Evolutionary conservation across 2,113 vertebrate genomes (phyloP).

Genomic region (Pantherophis guttatus): DNA sequence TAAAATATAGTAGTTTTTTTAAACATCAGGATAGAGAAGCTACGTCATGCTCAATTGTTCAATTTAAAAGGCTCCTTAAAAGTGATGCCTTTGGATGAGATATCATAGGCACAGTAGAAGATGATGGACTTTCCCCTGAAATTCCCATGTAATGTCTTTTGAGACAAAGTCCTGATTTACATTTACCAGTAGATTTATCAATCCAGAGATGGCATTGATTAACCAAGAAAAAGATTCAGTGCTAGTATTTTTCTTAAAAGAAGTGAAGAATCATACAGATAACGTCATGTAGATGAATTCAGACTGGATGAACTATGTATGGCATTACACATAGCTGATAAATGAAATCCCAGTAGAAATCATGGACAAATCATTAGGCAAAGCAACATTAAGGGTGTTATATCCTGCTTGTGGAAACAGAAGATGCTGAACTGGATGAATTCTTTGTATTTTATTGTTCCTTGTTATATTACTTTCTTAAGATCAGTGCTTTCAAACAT

Average conservation of each 20-base stretch:
- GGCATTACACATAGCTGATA: not conserved
- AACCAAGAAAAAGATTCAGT: not conserved
- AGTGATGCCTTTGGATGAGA: not conserved
- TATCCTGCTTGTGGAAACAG: not conserved
- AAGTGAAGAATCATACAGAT: not conserved
- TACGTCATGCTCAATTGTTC: not conserved
- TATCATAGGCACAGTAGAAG: not conserved
- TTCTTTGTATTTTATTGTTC: not conserved
- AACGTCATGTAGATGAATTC: not conserved
- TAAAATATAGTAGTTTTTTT: not conserved
- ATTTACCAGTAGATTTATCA: not conserved
- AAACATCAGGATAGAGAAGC: not conserved
- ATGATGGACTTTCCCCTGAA: not conserved
- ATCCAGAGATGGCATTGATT: not conserved
- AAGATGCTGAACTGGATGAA: not conserved
- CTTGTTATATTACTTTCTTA: not conserved
- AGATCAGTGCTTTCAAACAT: not conserved
- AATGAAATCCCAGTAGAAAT: not conserved
- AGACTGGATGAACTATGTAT: not conserved
- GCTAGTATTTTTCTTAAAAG: not conserved
- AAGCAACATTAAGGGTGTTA: not conserved
- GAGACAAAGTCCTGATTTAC: not conserved
- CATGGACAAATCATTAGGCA: not conserved
- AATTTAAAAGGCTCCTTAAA: not conserved
- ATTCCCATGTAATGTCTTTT: not conserved